Evolutionary conservation across 2,888 invertebrate genomes (phyloP).

Genomic region (Andrena fulva): DNA sequence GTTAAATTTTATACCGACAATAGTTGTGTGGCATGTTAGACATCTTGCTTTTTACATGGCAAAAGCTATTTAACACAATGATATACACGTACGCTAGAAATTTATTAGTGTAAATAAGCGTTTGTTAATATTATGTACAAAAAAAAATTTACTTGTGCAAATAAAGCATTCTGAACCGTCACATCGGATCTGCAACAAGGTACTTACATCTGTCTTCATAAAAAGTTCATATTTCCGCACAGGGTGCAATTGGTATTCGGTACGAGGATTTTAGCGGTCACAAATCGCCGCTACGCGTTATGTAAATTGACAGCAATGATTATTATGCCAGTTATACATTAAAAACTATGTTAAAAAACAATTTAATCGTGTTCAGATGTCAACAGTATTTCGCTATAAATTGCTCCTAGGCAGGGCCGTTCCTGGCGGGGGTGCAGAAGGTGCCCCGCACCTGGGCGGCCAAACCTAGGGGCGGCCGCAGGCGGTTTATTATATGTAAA

Average conservation of each 20-base stretch:
- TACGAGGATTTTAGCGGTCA: background rate
- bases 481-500: no score
- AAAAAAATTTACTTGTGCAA: constrained; percentile 48
- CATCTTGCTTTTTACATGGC: constrained; percentile 57
- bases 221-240: background rate
- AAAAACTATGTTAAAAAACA: background rate
- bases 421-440: no score
- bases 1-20: constrained; percentile 46
- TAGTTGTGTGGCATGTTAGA: constrained; percentile 16
- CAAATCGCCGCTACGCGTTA: background rate
- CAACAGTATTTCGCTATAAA: background rate
- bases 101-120: constrained; percentile 62
- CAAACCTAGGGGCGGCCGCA: no score
- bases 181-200: constrained; percentile 8
- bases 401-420: background rate
- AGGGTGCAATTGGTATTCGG: background rate
- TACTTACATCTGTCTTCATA: background rate
- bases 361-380: background rate
- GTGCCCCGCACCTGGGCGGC: no score
- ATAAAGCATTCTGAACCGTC: constrained; percentile 52
- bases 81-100: constrained; percentile 23
- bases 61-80: constrained; percentile 16
- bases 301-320: background rate
- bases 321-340: background rate
- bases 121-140: constrained; percentile 65